Conservation (phyloP, 2,888 invertebrate genomes). For the Pristionchus entomophagus region DNA sequence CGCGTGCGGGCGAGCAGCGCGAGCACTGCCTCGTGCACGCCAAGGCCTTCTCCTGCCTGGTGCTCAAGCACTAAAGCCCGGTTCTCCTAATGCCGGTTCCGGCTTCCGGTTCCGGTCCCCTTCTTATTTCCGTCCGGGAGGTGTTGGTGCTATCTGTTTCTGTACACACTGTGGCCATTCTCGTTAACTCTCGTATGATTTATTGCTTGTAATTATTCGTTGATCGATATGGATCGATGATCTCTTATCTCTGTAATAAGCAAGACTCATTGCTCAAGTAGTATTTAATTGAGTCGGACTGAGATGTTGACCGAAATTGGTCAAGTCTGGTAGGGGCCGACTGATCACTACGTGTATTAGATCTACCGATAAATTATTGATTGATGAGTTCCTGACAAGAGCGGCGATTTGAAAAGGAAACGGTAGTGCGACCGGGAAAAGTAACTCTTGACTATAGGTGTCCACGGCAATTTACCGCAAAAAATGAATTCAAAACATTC, state of each 20-base stretch:
- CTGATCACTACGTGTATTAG: slow-evolving; percentile 38
- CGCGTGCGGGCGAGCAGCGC: slow-evolving; percentile 36
- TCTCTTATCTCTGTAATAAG: not conserved
- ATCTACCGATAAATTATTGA: slow-evolving; percentile 22
- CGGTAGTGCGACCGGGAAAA: too few species aligned
- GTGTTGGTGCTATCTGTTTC: slow-evolving; percentile 18
- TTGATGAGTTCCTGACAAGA: not conserved
- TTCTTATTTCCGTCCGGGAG: not conserved
- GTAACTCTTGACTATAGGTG: not conserved
- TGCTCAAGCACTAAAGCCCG: slow-evolving; percentile 44
- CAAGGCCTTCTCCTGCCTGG: slow-evolving; percentile 47
- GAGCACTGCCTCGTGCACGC: slow-evolving; percentile 48
- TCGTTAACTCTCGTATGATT: not conserved
- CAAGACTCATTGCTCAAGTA: slow-evolving; percentile 27
- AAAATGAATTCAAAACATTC: too few species aligned
- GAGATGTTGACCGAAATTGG: not conserved
- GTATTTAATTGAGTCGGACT: not conserved
- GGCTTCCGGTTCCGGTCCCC: not conserved
- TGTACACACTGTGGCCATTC: slow-evolving; percentile 42
- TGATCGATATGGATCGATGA: not conserved
- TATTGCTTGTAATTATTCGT: not conserved
- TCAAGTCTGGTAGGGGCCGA: not conserved
- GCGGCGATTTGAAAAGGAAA: too few species aligned
- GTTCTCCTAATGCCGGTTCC: not conserved
- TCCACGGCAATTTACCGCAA: too few species aligned